Percentiles rank a stretch among this genome's conserved stretches.
Evolutionary conservation across 2,797 vertebrate genomes (phyloP).

Genomic region (Spinibarbus caldwelli): DNA sequence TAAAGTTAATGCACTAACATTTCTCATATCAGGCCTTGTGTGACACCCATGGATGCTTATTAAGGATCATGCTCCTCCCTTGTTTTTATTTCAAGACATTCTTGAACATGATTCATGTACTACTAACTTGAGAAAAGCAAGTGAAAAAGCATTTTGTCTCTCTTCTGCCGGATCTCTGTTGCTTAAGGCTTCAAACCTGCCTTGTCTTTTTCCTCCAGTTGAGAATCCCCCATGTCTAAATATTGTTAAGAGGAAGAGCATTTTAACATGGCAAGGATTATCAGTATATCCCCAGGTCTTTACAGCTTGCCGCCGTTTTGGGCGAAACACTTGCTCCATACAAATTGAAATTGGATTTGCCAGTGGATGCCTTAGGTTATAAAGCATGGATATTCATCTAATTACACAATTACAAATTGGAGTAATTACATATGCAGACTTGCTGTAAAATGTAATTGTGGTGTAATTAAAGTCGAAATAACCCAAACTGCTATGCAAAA

Average conservation of each 20-base stretch:
- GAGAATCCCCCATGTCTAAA: constrained; percentile 74
- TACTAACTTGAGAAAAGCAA: background rate
- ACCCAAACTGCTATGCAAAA: constrained; percentile 66
- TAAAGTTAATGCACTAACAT: background rate
- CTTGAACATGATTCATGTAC: background rate
- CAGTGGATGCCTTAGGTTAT: constrained; percentile 83
- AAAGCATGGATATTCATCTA: constrained; percentile 85
- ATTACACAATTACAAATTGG: constrained; percentile 81
- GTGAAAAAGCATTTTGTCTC: constrained; percentile 32
- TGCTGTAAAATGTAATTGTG: constrained; percentile 84
- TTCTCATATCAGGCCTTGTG: background rate
- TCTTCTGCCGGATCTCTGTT: constrained; percentile 39
- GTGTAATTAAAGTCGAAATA: constrained; percentile 81
- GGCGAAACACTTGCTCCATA: constrained; percentile 78
- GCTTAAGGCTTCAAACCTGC: constrained; percentile 60
- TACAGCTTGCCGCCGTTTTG: constrained; percentile 78
- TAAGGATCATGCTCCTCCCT: background rate
- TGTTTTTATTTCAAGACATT: constrained; percentile 3
- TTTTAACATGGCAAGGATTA: constrained; percentile 81
- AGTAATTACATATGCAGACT: constrained; percentile 83
- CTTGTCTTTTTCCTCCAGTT: constrained; percentile 56
- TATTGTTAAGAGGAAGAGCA: constrained; percentile 70
- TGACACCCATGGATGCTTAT: background rate
- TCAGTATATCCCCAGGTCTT: constrained; percentile 79
- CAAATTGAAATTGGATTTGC: constrained; percentile 87